Base-by-base conservation (phyloP, 1,140 invertebrate species). In the Pachypeltis micranthus region DNA sequence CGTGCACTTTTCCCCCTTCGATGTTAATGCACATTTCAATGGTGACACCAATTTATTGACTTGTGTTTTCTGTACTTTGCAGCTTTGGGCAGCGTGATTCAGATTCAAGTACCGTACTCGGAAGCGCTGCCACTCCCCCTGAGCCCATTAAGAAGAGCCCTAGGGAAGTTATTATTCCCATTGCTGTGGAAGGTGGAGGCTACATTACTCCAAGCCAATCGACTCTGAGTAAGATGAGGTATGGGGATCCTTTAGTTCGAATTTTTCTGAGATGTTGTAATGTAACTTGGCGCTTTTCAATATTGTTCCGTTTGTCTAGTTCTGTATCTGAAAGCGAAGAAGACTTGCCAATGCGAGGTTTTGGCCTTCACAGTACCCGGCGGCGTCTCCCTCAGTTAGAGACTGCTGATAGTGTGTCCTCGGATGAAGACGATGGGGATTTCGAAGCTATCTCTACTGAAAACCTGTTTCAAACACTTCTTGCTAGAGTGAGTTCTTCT, bases 361-460 rank as follows among this genome's bases (percentile, higher is more conserved):
- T 71, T 58, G 66, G 67, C n/a, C 55, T 71, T 21, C 67, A 66
- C 27, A 70, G 69, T 4, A 67, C 70, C 21, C 51, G 69, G 10
- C 47, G 69, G 47, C 65, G 62, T 3, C 57, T 61, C 23, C 58
- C 57, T 2, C 63, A 65, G 2, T 74, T 86, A 56, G 85, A 88
- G 65, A 80, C 83, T 63, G 82, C 82, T 59, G 90, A 92, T 74
- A 91, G 89, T 61, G 79, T 91, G 39, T 90, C 88, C 69, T 91
- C 89, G 12, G 89, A 88, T 44, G 90, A 91, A 71, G 90, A 92
- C 69, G 88, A 91, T 69, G 90, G 92, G 72, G 88, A 88, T 65
- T 93, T 93, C 78, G 89, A 93, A 72, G 81, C 91, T 63, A 78
- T 93, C 47, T 93, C 91, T 1, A 90, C 91, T 1, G 91, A 93